These are phyloP conservation scores for Cyphomyrus plagiostoma DNA, from an alignment of 2,113 vertebrate species.

Conservation along the genomic window DNA sequence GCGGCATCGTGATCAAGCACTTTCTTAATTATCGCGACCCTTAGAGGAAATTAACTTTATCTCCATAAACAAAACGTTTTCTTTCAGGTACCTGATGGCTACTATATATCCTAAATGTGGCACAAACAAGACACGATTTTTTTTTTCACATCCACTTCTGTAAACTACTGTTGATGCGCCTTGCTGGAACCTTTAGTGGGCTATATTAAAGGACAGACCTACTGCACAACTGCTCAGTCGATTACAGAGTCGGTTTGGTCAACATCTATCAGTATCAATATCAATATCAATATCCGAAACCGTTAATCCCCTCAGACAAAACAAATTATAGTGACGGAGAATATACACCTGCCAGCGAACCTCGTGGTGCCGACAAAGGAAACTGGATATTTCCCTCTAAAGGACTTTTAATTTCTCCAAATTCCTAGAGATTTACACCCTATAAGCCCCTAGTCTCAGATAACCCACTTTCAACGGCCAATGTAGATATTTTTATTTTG, in stretches of 20 bases:
- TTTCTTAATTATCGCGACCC: background rate
- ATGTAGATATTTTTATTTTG: background rate
- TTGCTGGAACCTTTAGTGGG: background rate
- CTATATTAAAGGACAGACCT: background rate
- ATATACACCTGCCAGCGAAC: slow-evolving; percentile 42
- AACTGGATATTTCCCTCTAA: slow-evolving; percentile 40
- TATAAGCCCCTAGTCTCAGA: slow-evolving; percentile 38
- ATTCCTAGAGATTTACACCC: slow-evolving; percentile 68
- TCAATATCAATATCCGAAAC: slow-evolving; percentile 29
- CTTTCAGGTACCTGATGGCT: background rate
- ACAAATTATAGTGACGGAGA: slow-evolving; percentile 54
- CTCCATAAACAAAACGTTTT: background rate
- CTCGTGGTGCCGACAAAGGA: slow-evolving; percentile 36
- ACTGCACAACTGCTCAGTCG: background rate
- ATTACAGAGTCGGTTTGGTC: background rate
- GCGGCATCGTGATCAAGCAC: background rate
- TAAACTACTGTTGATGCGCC: background rate
- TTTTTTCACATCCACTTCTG: background rate
- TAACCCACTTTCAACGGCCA: slow-evolving; percentile 44
- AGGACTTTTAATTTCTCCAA: slow-evolving; percentile 50
- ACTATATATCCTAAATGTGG: background rate
- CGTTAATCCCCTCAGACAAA: slow-evolving; percentile 64
- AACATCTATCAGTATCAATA: slow-evolving; percentile 4
- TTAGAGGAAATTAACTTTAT: background rate
- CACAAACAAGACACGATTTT: background rate